Evolutionary conservation across 2,113 vertebrate genomes (phyloP), one percentile per base, ranked within the genome.

Genomic region (Poeciliopsis occidentalis): DNA sequence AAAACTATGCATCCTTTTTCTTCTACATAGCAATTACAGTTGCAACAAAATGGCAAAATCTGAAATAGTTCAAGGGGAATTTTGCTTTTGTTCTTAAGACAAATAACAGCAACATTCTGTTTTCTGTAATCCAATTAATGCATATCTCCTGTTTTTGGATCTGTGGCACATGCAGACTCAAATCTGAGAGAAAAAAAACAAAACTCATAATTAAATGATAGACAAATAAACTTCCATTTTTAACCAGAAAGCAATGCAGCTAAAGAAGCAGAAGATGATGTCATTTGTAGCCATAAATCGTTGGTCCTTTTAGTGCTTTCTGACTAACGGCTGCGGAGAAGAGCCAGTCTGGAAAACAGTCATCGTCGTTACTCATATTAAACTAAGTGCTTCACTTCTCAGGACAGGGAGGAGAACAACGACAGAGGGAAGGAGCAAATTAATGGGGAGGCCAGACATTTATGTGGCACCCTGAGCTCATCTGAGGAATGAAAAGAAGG

Each of bases 311-410:
- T 86, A 87, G 24, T 69, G 75, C 67, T 86, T 85, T 71, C 80
- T 77, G 75, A 79, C 78, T 90, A 82, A 76, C 32, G 67, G 64
- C 75, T 47, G 64, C 17, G 17, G 79, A 64, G 76, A 64, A 67
- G 67, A 79, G 76, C 72, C 51, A 63, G 68, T 37, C 82, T 86
- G 87, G 71, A 81, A 87, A 80, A 80, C 60, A 85, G 81, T 81
- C 71, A 39, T 72, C 1, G 69, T 77, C 81, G 71, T 88, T 86
- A 87, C 69, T 91, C 72, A 83, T 80, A 88, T 93, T 88, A 87
- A 82, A 85, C 83, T 87, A 92, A 90, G 90, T 89, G 89, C 85
- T 85, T 54, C 68, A 72, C 75, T 87, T 80, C 87, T 83, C 69
- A 61, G 34, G 61, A 76, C 41, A 26, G 73, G 65, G 47, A 32